These are phyloP conservation scores for Artemia sinica DNA, from an alignment of 2,888 invertebrate genomes.

Conservation along the genomic window DNA sequence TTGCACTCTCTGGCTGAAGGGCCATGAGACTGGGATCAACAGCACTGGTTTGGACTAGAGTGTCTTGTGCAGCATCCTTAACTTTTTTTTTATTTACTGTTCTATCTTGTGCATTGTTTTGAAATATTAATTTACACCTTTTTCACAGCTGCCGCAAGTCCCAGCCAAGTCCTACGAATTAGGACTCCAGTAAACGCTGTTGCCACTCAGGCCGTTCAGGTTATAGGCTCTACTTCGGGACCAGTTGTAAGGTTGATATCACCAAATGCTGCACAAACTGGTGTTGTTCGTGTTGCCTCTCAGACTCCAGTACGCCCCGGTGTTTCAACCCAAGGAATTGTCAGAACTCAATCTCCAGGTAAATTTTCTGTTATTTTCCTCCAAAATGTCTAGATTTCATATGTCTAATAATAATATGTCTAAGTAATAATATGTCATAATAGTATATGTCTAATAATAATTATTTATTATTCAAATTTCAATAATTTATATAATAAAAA, in stretches of 20 bases:
- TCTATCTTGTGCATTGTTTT: too few relatives aligned
- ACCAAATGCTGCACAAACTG: background rate
- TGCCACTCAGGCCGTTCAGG: background rate
- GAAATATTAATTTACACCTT: background rate
- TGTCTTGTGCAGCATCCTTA: too few relatives aligned
- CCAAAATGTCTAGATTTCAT: too few relatives aligned
- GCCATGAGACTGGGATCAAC: too few relatives aligned
- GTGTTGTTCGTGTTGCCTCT: background rate
- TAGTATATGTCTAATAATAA: too few relatives aligned
- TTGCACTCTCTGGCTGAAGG: too few relatives aligned
- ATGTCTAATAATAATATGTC: too few relatives aligned
- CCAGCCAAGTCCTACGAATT: background rate
- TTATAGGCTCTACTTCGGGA: background rate
- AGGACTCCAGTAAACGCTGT: background rate
- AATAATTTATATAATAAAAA: too few relatives aligned
- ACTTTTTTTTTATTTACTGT: too few relatives aligned
- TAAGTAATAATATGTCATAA: too few relatives aligned
- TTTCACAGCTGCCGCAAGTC: background rate
- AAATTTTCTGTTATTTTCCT: background rate
- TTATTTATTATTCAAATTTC: too few relatives aligned
- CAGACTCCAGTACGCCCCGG: background rate
- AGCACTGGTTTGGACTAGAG: too few relatives aligned
- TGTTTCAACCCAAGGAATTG: background rate
- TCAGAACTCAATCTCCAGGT: background rate
- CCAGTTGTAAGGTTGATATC: conserved; percentile 2